phyloP scores from a whole-genome alignment of 2,888 invertebrate genomes.

The Machimus rusticus region DNA sequence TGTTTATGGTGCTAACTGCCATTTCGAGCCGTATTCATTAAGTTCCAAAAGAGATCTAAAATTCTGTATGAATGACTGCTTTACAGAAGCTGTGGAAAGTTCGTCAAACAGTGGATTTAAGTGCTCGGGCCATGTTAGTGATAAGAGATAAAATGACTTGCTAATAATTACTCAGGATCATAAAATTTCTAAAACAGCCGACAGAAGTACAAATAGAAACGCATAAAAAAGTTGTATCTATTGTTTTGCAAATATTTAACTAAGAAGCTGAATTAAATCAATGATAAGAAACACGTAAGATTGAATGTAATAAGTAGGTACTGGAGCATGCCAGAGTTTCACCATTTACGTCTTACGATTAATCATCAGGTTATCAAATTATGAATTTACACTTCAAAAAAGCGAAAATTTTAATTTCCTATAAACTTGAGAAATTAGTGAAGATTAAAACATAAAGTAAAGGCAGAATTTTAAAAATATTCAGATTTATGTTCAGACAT shows the following conservation, averaged over 20 bases:
- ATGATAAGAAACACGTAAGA: not conserved
- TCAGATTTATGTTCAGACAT: too few species aligned
- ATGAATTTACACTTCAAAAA: not conserved
- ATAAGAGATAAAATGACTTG: not conserved
- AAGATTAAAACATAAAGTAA: not conserved
- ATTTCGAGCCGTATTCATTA: not conserved
- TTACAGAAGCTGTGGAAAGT: not conserved
- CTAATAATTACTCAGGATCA: not conserved
- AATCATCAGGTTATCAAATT: not conserved
- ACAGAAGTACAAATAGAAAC: constrained; percentile 5
- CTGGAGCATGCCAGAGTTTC: not conserved
- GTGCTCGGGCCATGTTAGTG: not conserved
- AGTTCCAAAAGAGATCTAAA: not conserved
- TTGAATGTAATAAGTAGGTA: not conserved
- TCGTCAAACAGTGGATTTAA: not conserved
- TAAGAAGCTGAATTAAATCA: not conserved
- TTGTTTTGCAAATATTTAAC: not conserved
- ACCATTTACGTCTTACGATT: not conserved
- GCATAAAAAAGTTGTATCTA: not conserved
- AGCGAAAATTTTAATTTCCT: not conserved
- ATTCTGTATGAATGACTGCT: not conserved
- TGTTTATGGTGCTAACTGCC: not conserved
- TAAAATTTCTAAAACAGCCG: not conserved
- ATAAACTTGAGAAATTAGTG: not conserved
- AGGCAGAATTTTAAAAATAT: not conserved